Conservation (phyloP, 2,113 vertebrate species). For the Corynorhinus townsendii region DNA sequence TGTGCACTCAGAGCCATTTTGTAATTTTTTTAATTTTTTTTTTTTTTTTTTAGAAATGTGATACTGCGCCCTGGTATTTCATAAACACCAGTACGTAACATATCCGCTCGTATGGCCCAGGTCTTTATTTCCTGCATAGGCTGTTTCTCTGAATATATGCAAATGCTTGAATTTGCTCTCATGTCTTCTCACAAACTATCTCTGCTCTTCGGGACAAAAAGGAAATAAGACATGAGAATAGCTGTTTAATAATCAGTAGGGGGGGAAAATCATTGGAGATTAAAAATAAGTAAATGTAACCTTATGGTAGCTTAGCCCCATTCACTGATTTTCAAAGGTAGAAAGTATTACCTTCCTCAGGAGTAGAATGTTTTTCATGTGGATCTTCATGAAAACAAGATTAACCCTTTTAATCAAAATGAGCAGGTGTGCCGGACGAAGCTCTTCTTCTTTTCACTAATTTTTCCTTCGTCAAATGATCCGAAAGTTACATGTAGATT, state of each 20-base stretch:
- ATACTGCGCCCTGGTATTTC: background rate
- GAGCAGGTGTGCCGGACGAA: background rate
- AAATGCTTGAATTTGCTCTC: background rate
- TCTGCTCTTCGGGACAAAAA: background rate
- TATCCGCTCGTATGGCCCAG: background rate
- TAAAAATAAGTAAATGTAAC: background rate
- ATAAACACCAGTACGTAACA: background rate
- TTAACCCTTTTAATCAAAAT: background rate
- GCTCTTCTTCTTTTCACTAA: background rate
- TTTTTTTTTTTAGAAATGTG: background rate
- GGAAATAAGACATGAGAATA: background rate
- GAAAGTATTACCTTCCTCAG: background rate
- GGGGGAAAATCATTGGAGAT: background rate
- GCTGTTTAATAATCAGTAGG: background rate
- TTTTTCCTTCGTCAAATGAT: background rate
- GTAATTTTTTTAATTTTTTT: background rate
- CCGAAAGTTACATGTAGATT: background rate
- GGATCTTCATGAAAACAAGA: background rate
- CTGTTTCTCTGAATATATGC: background rate
- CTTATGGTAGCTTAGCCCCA: background rate
- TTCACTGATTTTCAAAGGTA: background rate
- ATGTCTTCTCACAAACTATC: background rate
- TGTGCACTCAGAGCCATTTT: background rate
- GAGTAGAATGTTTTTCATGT: background rate
- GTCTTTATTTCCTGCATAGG: background rate